Base-by-base conservation (phyloP, 2,113 vertebrate species). In the Zosterops lateralis region DNA sequence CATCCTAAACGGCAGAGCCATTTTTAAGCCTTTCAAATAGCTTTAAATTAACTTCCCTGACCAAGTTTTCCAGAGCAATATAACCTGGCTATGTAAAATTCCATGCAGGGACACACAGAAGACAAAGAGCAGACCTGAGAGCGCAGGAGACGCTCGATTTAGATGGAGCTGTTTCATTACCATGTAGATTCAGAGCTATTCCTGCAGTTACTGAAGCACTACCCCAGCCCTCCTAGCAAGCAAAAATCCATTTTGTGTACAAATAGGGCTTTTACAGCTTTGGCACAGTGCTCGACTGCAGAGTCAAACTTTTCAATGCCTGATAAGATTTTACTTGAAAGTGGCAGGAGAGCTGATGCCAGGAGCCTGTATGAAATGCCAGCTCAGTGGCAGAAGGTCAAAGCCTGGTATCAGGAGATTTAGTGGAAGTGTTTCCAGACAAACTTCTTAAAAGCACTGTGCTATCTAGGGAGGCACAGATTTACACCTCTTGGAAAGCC, bases 261-360 rank as follows among this genome's bases (percentile, higher is more conserved):
- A 92, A 85, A 91, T 6, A 85, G 78, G 60, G 53, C 67, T 96
- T 70, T 95, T 80, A 91, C n/a, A 87, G 50, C 58, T 84, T 87
- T 96, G 92, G 93, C 93, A 83, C 64, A 10, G 56, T 1, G 53
- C 84, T 94, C 4, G 0, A 57, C 73, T 91, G 73, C 51, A 5
- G 77, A 78, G 70, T 62, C 40, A n/a, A 92, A 94, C 72, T 76
- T 87, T 72, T 58, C 88, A 65, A 28, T 73, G 65, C 61, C 47
- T 62, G 80, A 13, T 70, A 77, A 72, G 84, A 93, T 94, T 84
- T 94, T 56, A 78, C 92, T 96, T 93, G 56, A 68, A 94, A 94
- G 78, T 53, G 77, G 89, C 78, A 84, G 74, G 20, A 61, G 62
- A 77, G 68, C 72, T 84, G 36, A 36, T 71, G 87, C 96, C 97